phyloP scores from a whole-genome alignment of 2,888 invertebrate genomes.

The Psylliodes chrysocephalus region DNA sequence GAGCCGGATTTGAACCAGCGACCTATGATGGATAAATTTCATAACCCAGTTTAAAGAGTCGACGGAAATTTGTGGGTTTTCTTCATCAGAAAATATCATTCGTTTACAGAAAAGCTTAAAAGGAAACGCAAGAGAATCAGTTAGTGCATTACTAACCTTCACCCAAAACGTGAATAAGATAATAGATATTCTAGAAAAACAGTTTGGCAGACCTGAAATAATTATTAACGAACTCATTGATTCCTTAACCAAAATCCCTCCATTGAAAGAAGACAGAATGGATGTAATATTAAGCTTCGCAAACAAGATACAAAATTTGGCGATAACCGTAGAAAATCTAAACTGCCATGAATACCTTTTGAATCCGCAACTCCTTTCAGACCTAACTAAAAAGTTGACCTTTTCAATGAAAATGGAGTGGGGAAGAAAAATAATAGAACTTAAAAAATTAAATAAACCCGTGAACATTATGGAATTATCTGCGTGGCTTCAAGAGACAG shows the following conservation, averaged over 20 bases:
- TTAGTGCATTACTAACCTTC: conserved; percentile 1
- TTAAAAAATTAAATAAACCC: conserved; percentile 1
- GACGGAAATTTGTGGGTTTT: not conserved
- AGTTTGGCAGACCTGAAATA: conserved; percentile 16
- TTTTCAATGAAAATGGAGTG: not conserved
- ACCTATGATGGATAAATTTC: conserved; percentile 14
- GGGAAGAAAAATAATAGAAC: not conserved
- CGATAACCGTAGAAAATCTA: too few relatives aligned
- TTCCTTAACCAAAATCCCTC: not conserved
- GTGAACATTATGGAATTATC: conserved; percentile 6
- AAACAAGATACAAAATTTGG: conserved; percentile 3
- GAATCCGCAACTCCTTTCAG: conserved; percentile 5
- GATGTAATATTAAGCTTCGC: not conserved
- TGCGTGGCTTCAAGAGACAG: not conserved
- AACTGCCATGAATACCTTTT: conserved; percentile 1
- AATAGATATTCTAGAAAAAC: not conserved
- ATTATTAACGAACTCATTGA: conserved; percentile 16
- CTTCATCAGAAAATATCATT: not conserved
- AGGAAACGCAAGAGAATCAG: conserved; percentile 1
- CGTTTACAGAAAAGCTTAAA: conserved; percentile 2
- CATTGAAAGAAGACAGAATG: conserved; percentile 5
- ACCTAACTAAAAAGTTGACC: not conserved
- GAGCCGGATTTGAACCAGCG: too few relatives aligned
- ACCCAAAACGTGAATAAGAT: conserved; percentile 10
- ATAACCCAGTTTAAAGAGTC: conserved; percentile 12